phyloP scores from a whole-genome alignment of 2,113 vertebrate genomes.

The Actenoides lindsayi region DNA sequence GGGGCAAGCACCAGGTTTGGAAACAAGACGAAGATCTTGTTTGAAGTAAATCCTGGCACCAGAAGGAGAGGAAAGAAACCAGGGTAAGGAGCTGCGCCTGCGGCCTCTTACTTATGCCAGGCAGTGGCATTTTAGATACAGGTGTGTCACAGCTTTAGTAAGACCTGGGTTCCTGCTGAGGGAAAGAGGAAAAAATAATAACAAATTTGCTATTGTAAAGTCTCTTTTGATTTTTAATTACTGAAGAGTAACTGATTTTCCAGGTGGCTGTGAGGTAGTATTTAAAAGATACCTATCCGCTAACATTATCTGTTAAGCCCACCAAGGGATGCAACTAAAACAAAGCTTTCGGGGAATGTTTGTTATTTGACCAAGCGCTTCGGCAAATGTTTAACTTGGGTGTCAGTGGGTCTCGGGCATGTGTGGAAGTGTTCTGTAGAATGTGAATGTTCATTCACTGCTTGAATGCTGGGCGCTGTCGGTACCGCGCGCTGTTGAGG shows the following conservation, averaged over 20 bases:
- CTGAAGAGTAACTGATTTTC: neutral
- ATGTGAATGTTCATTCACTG: neutral
- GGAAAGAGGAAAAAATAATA: neutral
- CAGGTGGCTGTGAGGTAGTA: neutral
- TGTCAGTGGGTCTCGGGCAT: neutral
- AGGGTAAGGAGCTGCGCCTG: no score
- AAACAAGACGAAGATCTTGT: neutral
- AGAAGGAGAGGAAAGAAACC: neutral
- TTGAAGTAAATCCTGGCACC: neutral
- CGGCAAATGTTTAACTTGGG: neutral
- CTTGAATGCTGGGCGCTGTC: neutral
- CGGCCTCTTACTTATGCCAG: neutral
- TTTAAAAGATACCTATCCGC: neutral
- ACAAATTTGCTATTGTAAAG: neutral
- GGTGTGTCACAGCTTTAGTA: neutral
- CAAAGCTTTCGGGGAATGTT: neutral
- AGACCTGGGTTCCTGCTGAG: neutral
- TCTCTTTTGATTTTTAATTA: neutral
- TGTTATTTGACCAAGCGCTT: neutral
- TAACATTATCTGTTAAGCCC: accelerated
- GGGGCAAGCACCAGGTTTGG: neutral
- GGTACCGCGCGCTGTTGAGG: neutral
- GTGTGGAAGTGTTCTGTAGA: neutral
- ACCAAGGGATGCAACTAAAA: neutral
- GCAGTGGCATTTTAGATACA: neutral